Evolutionary conservation across 2,797 vertebrate species (phyloP), one percentile per base, ranked within the genome.

Genomic region (Hozukius guyotensis): DNA sequence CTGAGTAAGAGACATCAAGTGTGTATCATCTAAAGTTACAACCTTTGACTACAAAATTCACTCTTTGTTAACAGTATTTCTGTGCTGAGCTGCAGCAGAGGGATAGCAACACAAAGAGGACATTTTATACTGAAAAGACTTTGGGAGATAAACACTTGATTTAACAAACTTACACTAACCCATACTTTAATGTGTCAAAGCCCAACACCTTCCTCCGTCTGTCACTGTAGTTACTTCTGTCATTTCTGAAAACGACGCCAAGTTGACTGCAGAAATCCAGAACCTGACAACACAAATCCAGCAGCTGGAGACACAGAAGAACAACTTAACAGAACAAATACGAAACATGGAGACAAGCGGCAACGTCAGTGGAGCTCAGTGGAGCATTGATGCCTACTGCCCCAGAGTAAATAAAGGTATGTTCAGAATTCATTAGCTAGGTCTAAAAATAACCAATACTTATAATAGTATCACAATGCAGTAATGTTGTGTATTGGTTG

Each of bases 361-460:
- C 7, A 93, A 87, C 7, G 0, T 57, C 42, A 77, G 4, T n/a
- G 20, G 1, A 80, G 46, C 66, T 74, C 85, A 90, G 36, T 36
- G 57, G 87, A 78, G 14, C 72, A 46, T 88, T 24, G 9, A 85
- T 20, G 0, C 22, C 5, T 94, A 92, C 81, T 94, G 93, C 67
- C 66, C 70, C 4, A 8, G 1, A 25, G 1, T 1, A 18, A 2
- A 0, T 1, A 0, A 0, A 0, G 0, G 80, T 82, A 75, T 27
- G 25, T 27, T 53, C 22, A 61, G 3, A 3, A 6, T 11, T 2
- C 25, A 27, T 27, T 27, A 27, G 25, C 3, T 27, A 27, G 25
- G 25, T 36, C 3, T 38, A 38, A 38, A 69, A 27, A 36, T 5
- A 8, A 38, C 2, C 10, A 67, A 8, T 24, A 32, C 24, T 11